phyloP scores from a whole-genome alignment of 1,140 invertebrate species.

The Platorchestia sp. region DNA sequence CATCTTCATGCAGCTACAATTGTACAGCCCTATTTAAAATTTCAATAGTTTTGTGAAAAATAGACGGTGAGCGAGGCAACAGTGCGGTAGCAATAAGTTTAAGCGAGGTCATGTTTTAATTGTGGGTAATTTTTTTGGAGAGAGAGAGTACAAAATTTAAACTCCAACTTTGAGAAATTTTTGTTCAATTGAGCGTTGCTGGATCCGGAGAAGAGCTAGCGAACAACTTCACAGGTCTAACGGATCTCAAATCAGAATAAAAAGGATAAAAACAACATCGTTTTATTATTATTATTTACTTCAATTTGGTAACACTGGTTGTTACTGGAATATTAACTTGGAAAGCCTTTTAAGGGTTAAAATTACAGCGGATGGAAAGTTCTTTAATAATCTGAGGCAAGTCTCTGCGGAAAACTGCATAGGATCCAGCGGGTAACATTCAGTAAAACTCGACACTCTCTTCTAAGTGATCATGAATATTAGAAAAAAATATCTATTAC shows the following conservation, averaged over 20 bases:
- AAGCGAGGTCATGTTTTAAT: background rate
- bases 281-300: slow-evolving; percentile 52
- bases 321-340: slow-evolving; percentile 23
- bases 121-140: background rate
- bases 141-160: background rate
- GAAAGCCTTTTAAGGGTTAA: slow-evolving; percentile 36
- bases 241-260: background rate
- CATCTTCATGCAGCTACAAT: background rate
- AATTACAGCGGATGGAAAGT: slow-evolving; percentile 23
- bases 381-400: slow-evolving; percentile 26
- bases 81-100: background rate
- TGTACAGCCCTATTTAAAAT: background rate
- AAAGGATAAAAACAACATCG: background rate
- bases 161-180: background rate
- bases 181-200: background rate
- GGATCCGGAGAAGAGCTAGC: background rate
- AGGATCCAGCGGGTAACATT: background rate
- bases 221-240: background rate
- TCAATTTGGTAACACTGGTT: slow-evolving; percentile 41
- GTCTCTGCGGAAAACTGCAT: slow-evolving; percentile 13
- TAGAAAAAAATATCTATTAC: background rate
- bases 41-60: background rate
- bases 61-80: background rate
- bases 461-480: background rate
- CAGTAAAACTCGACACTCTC: background rate